Base-by-base conservation (phyloP, 2,888 invertebrate species). In the Perdita meconis region DNA sequence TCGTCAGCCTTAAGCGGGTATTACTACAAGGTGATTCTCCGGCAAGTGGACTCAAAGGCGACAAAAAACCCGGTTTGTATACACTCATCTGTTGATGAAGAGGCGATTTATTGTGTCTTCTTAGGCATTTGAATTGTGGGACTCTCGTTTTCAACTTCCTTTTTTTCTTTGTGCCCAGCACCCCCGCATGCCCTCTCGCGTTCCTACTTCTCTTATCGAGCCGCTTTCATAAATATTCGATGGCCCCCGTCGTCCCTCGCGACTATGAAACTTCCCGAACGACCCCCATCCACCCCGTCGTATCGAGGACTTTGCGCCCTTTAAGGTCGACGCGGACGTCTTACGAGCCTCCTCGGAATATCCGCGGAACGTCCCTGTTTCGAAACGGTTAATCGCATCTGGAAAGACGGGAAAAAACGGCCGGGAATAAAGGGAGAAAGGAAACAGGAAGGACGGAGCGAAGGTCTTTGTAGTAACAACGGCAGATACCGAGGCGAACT, bases 151-250 rank as follows among this genome's bases (percentile, higher is more conserved):
- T n/a, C n/a, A n/a, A n/a, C 34, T 34, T 34, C 19, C 26, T 55
- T 40, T 53, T 42, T 34, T 26, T 50, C 51, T 47, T 40, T 13
- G n/a, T 36, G 22, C 12, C 57, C 56, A 53, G 71, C 44, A 60
- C 30, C 57, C 63, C 59, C 30, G 13, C 8, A 0, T 19, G 2
- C 1, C 13, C 6, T 13, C 13, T 26, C 50, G 6, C 12, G 13
- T 34, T 47, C 55, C 56, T 68, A n/a, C 67, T 64, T 60, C 57
- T 65, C 64, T 78, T 77, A 77, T 82, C 72, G 77, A 50, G 72
- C 71, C 67, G 68, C 57, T 86, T 84, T 81, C 78, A 81, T 83
- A 81, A 84, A 86, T 86, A 84, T 86, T 80, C 83, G 86, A 80
- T 80, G 61, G 72, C 68, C 78, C 78, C 38, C 55, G 50, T 56